Evolutionary conservation across 2,888 invertebrate genomes (phyloP).

Genomic region (Melanchra persicariae): DNA sequence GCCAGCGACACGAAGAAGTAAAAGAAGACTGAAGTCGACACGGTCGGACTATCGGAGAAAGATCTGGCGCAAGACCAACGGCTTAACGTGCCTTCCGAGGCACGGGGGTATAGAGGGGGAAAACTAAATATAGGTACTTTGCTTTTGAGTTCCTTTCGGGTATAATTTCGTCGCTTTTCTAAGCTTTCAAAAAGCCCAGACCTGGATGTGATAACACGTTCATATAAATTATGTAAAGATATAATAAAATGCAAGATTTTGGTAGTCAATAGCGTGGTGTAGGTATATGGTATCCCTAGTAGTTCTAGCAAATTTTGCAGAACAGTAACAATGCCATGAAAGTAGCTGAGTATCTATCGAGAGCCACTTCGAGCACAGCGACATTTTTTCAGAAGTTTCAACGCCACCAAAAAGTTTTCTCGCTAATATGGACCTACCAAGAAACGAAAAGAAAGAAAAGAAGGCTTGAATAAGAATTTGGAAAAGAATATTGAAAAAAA

Average conservation of each 20-base stretch:
- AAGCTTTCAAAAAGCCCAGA: background rate
- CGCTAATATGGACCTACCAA: background rate
- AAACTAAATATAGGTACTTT: too few relatives aligned
- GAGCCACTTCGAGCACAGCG: background rate
- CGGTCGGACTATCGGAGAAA: too few relatives aligned
- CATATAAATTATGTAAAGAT: background rate
- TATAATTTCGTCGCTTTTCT: background rate
- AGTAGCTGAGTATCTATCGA: background rate
- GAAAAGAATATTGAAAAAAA: conserved; percentile 47
- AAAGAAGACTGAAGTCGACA: too few relatives aligned
- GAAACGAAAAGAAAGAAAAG: conserved; percentile 30
- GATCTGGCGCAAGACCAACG: too few relatives aligned
- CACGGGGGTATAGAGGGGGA: too few relatives aligned
- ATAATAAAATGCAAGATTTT: background rate
- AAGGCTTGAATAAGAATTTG: conserved; percentile 51
- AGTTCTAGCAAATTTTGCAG: background rate
- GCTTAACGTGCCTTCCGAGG: background rate
- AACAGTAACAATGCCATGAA: background rate
- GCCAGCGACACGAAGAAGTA: too few relatives aligned
- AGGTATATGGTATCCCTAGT: background rate
- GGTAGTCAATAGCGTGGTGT: background rate
- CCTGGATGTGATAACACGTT: background rate
- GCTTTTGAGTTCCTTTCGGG: background rate
- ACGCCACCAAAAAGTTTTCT: conserved; percentile 27
- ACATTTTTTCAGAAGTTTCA: background rate